Percentiles rank a stretch among this genome's conserved stretches.
Conservation (phyloP, 2,888 invertebrate species). For the Mylabris sibirica region DNA sequence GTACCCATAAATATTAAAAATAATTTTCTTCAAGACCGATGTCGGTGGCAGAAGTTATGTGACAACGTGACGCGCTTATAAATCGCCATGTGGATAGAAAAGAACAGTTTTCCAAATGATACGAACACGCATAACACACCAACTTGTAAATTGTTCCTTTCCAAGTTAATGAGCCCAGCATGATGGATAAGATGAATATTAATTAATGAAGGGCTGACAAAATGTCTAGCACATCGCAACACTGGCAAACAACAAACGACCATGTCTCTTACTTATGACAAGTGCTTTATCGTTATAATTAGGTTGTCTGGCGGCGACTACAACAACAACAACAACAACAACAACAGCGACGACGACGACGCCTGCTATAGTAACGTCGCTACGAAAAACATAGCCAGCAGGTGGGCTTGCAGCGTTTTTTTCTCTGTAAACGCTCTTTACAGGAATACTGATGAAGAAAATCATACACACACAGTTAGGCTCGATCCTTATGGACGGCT, state of each 20-base stretch:
- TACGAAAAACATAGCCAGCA: slow-evolving; percentile 47
- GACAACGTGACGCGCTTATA: slow-evolving; percentile 50
- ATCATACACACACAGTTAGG: background rate
- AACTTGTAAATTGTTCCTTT: slow-evolving; percentile 58
- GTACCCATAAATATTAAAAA: slow-evolving; percentile 53
- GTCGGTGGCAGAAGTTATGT: slow-evolving; percentile 47
- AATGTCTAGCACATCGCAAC: slow-evolving; percentile 44
- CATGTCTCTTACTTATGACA: slow-evolving; percentile 54
- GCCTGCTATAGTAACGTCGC: background rate
- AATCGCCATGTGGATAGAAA: slow-evolving; percentile 51
- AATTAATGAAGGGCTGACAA: slow-evolving; percentile 56
- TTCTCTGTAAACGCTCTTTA: background rate
- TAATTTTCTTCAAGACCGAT: slow-evolving; percentile 51
- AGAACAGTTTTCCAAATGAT: slow-evolving; percentile 45
- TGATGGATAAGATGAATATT: slow-evolving; percentile 55
- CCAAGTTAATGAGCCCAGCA: slow-evolving; percentile 55
- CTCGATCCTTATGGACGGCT: slow-evolving; percentile 11
- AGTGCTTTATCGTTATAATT: slow-evolving; percentile 52
- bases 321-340: slow-evolving; percentile 18
- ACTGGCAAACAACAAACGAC: slow-evolving; percentile 49
- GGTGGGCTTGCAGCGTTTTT: slow-evolving; percentile 55
- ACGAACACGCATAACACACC: slow-evolving; percentile 46
- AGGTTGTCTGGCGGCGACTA: slow-evolving; percentile 48
- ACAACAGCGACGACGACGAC: slow-evolving; percentile 13
- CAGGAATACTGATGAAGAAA: background rate